Conservation (phyloP, 2,113 vertebrate genomes). For the Theropithecus gelada region DNA sequence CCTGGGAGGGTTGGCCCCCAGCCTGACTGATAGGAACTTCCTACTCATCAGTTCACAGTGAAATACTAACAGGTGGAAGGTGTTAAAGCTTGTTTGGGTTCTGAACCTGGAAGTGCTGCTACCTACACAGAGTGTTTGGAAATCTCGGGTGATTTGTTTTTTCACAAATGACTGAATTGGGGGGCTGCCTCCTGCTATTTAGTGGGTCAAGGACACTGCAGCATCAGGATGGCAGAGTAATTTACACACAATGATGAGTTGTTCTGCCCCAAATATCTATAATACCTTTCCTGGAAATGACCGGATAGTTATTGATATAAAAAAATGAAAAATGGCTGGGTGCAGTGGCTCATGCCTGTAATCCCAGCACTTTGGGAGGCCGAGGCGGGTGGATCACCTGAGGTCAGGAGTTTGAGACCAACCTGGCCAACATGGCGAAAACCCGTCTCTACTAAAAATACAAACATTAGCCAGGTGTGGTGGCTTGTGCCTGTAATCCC, state of each 20-base stretch:
- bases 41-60: neutral
- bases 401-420: no score
- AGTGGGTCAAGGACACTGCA: neutral
- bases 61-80: neutral
- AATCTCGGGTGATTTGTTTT: constrained; percentile 23
- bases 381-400: no score
- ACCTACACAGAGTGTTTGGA: neutral
- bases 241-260: neutral
- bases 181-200: neutral
- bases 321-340: neutral
- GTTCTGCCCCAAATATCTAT: neutral
- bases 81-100: constrained; percentile 35
- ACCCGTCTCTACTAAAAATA: no score
- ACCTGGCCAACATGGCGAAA: no score
- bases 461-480: no score
- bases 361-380: no score
- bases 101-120: neutral
- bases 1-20: neutral
- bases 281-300: neutral
- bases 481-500: no score
- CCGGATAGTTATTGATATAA: neutral
- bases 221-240: neutral
- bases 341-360: no score
- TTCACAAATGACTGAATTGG: neutral
- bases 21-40: neutral